Conservation (phyloP, 2,113 vertebrate species). For the Gavialis gangeticus region DNA sequence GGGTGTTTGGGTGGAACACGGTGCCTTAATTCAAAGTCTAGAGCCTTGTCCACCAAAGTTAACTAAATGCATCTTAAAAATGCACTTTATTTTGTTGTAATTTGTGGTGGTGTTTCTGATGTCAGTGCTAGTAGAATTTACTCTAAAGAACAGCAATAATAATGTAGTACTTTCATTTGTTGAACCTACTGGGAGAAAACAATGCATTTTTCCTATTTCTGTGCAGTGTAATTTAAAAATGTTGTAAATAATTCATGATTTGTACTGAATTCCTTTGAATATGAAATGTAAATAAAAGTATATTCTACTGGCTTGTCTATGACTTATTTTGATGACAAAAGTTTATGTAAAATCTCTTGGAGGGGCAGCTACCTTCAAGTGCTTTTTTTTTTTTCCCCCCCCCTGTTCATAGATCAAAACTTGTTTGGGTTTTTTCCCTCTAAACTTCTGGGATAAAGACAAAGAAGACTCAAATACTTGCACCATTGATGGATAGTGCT, state of each 20-base stretch:
- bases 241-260: slow-evolving; percentile 83
- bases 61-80: slow-evolving; percentile 74
- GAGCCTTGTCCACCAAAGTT: slow-evolving; percentile 74
- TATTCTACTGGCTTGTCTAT: slow-evolving; percentile 71
- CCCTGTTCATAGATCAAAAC: background rate
- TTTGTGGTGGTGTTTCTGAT: slow-evolving; percentile 71
- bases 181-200: slow-evolving; percentile 66
- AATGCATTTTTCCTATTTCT: slow-evolving; percentile 68
- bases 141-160: slow-evolving; percentile 59
- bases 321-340: slow-evolving; percentile 22
- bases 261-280: slow-evolving; percentile 82
- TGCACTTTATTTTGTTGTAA: slow-evolving; percentile 82
- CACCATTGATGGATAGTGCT: too few relatives aligned
- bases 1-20: slow-evolving; percentile 16
- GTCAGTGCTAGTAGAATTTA: slow-evolving; percentile 59
- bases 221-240: slow-evolving; percentile 65
- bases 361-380: background rate
- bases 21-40: slow-evolving; percentile 69
- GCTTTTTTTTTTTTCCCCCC: background rate
- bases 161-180: slow-evolving; percentile 61
- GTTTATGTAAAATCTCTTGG: background rate
- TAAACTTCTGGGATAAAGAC: background rate
- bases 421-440: background rate
- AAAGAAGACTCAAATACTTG: background rate
- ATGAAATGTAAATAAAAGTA: slow-evolving; percentile 85